Conservation (phyloP, 2,113 vertebrate species). For the Cryptotis parvus region DNA sequence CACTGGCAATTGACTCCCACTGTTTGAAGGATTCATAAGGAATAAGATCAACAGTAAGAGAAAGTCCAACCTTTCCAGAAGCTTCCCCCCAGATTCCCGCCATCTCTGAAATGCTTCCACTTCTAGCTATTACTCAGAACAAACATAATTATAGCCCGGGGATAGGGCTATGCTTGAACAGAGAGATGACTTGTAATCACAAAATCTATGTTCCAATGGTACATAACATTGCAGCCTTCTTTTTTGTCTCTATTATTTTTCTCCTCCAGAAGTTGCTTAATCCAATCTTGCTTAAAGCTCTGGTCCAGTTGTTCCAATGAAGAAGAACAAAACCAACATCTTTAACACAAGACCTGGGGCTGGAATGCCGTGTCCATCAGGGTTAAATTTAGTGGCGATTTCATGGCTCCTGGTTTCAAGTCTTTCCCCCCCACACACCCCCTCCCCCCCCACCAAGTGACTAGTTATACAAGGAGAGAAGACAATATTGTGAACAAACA, state of each 20-base stretch:
- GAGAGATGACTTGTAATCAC: conserved; percentile 46
- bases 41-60: no score
- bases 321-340: background rate
- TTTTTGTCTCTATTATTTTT: background rate
- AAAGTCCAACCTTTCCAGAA: no score
- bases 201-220: conserved; percentile 41
- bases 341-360: background rate
- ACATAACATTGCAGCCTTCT: background rate
- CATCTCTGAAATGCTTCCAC: background rate
- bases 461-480: background rate
- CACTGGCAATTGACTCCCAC: background rate
- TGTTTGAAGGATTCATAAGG: no score
- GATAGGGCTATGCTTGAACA: background rate
- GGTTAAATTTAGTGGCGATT: background rate
- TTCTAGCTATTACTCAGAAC: background rate
- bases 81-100: no score
- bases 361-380: background rate
- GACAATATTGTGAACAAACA: background rate
- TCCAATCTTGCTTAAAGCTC: background rate
- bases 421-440: background rate
- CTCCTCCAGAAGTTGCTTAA: background rate
- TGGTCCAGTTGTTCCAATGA: background rate
- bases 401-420: background rate
- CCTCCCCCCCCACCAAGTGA: no score
- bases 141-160: conserved; percentile 37